A percentile compares a stretch with the other conserved stretches of the same genome.
These are phyloP conservation scores for Drosophila nr. fundita DNA, from an alignment of 2,888 invertebrate species.

Conservation along the genomic window DNA sequence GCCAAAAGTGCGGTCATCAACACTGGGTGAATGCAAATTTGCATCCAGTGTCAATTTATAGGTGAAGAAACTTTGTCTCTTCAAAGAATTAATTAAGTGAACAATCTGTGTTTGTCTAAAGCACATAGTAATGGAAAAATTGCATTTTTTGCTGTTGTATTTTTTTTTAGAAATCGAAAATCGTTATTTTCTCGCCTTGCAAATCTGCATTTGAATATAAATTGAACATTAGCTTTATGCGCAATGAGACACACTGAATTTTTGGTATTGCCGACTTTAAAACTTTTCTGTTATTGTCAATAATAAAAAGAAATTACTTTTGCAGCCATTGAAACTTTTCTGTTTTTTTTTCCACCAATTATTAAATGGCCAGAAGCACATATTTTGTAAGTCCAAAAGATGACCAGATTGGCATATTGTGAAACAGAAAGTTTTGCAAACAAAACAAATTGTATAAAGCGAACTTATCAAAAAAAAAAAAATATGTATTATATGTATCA, in stretches of 20 bases:
- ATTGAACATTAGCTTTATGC: background rate
- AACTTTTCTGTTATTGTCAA: background rate
- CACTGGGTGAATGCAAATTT: conserved; percentile 35
- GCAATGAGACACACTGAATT: background rate
- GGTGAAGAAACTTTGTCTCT: conserved; percentile 23
- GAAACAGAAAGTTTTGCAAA: conserved; percentile 13
- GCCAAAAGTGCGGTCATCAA: conserved; percentile 50
- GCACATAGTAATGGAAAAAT: background rate
- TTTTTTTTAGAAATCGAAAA: background rate
- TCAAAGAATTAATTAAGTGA: background rate
- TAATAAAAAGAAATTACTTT: background rate
- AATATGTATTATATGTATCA: background rate
- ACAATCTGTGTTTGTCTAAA: background rate
- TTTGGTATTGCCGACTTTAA: background rate
- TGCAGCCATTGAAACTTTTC: background rate
- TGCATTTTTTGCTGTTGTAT: background rate
- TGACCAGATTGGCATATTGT: conserved; percentile 13
- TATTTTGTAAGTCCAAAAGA: conserved; percentile 9
- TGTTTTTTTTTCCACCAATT: too few species aligned
- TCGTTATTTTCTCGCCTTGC: background rate
- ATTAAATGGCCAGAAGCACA: background rate
- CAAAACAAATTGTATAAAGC: conserved; percentile 7
- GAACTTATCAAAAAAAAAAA: conserved; percentile 15
- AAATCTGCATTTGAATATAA: background rate
- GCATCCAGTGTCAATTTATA: conserved; percentile 25